phyloP scores from a whole-genome alignment of 2,888 invertebrate genomes.

The Rotaria magnacalcarata region DNA sequence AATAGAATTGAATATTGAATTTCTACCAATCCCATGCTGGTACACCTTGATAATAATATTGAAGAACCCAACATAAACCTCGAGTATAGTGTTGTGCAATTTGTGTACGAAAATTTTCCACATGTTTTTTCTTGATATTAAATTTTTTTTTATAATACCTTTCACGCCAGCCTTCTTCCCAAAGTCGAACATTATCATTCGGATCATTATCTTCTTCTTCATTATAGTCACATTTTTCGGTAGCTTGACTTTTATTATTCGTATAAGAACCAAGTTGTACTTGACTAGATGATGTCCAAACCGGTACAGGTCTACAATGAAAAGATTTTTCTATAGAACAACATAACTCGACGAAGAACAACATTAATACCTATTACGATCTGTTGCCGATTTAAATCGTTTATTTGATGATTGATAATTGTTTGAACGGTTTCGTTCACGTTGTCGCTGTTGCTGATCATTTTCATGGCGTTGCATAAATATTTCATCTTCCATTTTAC shows the following conservation, averaged over 20 bases:
- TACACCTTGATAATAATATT: constrained; percentile 83
- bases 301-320: too few relatives aligned
- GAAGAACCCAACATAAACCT: constrained; percentile 93
- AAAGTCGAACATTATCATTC: constrained; percentile 53
- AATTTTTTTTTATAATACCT: constrained; percentile 78
- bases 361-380: too few relatives aligned
- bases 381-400: background rate
- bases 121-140: constrained; percentile 58
- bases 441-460: background rate
- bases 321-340: too few relatives aligned
- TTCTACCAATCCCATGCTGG: constrained; percentile 84
- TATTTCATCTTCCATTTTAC: constrained; percentile 17
- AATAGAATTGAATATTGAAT: background rate
- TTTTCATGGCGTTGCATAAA: background rate
- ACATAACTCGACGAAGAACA: too few relatives aligned
- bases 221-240: too few relatives aligned
- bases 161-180: constrained; percentile 96
- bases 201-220: constrained; percentile 40
- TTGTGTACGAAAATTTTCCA: constrained; percentile 73
- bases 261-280: too few relatives aligned
- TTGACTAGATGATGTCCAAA: too few relatives aligned
- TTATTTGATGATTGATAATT: background rate
- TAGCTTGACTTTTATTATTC: background rate
- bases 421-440: background rate
- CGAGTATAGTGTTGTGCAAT: constrained; percentile 62